Percentiles rank a stretch among this genome's conserved stretches.
These are phyloP conservation scores for Pelagia noctiluca DNA, from an alignment of 30 jellyfish, hydroid and myxozoan genomes.

Conservation along the genomic window DNA sequence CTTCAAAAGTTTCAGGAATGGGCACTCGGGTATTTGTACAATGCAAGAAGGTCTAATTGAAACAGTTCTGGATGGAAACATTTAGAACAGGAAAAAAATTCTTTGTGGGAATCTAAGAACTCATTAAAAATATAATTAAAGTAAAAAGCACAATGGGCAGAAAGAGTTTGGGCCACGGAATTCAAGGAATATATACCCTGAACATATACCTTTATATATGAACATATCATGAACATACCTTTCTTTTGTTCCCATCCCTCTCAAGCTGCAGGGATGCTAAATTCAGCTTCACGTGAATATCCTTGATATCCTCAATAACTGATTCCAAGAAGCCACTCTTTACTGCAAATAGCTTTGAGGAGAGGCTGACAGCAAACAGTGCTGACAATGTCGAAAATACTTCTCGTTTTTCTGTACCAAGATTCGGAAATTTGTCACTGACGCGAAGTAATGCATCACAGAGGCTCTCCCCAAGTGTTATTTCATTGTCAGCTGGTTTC, in stretches of 20 bases:
- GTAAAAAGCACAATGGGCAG: too few species aligned
- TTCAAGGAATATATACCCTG: too few species aligned
- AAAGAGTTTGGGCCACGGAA: too few species aligned
- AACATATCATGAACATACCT: conserved; percentile 3
- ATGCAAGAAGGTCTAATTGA: too few species aligned
- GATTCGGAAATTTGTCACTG: neutral
- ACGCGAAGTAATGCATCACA: conserved; percentile 9
- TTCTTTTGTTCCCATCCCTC: conserved; percentile 35
- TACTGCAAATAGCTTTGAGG: conserved; percentile 53
- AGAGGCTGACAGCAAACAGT: conserved; percentile 47
- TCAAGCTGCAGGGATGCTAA: conserved; percentile 55
- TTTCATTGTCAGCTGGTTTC: too few species aligned
- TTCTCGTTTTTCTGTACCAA: conserved; percentile 20
- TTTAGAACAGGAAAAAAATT: too few species aligned
- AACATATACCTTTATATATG: too few species aligned
- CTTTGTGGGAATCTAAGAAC: too few species aligned
- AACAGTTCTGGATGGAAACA: too few species aligned
- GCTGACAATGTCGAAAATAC: conserved; percentile 48
- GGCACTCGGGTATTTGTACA: too few species aligned
- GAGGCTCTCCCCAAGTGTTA: conserved; percentile 41
- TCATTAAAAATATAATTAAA: too few species aligned
- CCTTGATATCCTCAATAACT: conserved; percentile 76
- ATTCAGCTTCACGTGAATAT: conserved; percentile 68
- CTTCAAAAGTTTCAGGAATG: too few species aligned
- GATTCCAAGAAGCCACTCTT: conserved; percentile 75